These are phyloP conservation scores for Ochlodes sylvanus DNA, from an alignment of 2,888 invertebrate genomes.

Conservation along the genomic window DNA sequence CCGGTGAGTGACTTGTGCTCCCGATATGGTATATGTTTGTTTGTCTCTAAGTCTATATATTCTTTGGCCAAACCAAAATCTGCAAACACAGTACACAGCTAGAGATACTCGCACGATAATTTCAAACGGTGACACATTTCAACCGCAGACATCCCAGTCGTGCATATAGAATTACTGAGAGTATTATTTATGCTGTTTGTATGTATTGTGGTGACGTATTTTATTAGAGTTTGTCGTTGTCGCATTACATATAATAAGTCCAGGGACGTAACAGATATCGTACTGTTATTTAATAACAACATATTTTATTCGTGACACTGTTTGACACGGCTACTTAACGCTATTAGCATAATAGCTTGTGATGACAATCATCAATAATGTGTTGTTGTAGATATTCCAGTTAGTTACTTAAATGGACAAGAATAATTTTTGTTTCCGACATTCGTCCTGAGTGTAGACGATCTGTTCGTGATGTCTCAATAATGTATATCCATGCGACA, in stretches of 20 bases:
- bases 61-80: slow-evolving; percentile 99
- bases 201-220: slow-evolving; percentile 21
- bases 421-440: too few species aligned
- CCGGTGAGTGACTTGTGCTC: slow-evolving; percentile 99
- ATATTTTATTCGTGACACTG: slow-evolving; percentile 1
- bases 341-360: not conserved
- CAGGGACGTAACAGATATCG: slow-evolving; percentile 22
- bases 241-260: slow-evolving; percentile 21
- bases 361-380: too few species aligned
- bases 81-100: slow-evolving; percentile 64
- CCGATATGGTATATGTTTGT: slow-evolving; percentile 99
- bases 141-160: slow-evolving; percentile 65
- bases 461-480: too few species aligned
- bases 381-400: too few species aligned
- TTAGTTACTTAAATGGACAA: too few species aligned
- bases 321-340: not conserved
- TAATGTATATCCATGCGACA: too few species aligned
- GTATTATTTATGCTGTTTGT: slow-evolving; percentile 19
- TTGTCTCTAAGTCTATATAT: slow-evolving; percentile 99
- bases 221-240: slow-evolving; percentile 17
- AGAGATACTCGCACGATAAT: slow-evolving; percentile 21
- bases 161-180: slow-evolving; percentile 58
- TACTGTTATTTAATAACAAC: not conserved
- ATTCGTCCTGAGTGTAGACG: too few species aligned
- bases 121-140: slow-evolving; percentile 53